Percentiles rank a stretch among this genome's conserved stretches.
These are phyloP conservation scores for Lophotriccus pileatus DNA, from an alignment of 2,797 vertebrate species.

Conservation along the genomic window DNA sequence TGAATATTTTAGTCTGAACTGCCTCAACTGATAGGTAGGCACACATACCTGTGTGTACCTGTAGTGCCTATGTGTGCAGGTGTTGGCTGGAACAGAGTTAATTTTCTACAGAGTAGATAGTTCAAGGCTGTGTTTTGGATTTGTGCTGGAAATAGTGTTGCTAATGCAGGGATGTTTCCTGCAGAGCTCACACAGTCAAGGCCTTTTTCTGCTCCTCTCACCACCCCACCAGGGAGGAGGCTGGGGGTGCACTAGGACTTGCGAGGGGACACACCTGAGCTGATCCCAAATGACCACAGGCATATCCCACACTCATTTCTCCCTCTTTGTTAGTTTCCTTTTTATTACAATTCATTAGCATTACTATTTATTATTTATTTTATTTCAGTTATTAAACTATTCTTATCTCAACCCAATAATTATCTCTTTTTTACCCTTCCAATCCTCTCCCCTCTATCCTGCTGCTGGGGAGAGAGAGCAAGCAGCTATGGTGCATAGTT, in stretches of 20 bases:
- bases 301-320: neutral
- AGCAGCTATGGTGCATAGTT: neutral
- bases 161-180: neutral
- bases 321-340: neutral
- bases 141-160: neutral
- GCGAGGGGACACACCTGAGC: neutral
- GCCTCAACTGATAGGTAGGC: neutral
- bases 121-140: neutral
- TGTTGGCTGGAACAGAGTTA: neutral
- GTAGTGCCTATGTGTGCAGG: neutral
- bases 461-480: neutral
- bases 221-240: accelerated
- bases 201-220: neutral
- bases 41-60: neutral
- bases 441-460: neutral
- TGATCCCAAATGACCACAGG: neutral
- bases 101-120: neutral
- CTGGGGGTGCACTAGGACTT: neutral
- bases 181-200: neutral
- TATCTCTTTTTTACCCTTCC: neutral
- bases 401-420: neutral
- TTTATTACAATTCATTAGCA: neutral
- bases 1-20: neutral
- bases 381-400: neutral
- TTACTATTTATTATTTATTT: neutral